phyloP scores from a whole-genome alignment of 1,140 invertebrate genomes.

The Zaprionus kolodkinae region DNA sequence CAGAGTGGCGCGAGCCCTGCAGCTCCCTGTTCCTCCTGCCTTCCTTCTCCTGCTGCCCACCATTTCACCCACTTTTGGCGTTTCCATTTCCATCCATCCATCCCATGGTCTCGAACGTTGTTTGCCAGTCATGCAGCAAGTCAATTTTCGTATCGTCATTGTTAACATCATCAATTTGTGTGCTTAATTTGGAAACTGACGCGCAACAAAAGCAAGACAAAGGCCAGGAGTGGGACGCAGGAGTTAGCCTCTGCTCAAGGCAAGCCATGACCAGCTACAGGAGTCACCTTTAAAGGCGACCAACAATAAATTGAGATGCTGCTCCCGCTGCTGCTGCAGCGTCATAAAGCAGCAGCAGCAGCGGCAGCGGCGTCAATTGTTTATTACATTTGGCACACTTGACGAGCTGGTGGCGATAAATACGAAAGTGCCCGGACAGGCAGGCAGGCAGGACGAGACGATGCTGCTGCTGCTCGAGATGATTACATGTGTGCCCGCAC shows the following conservation, averaged over 20 bases:
- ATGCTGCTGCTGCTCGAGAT: not conserved
- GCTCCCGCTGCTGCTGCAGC: constrained; percentile 58
- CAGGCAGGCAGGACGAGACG: constrained; percentile 16
- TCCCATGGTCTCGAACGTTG: constrained; percentile 51
- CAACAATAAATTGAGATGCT: constrained; percentile 76
- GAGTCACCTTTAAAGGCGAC: constrained; percentile 64
- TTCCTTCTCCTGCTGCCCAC: not conserved
- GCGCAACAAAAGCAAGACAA: constrained; percentile 70
- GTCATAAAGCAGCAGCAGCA: constrained; percentile 67
- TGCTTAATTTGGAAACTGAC: constrained; percentile 82
- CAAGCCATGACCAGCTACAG: constrained; percentile 20
- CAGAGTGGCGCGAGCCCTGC: not conserved
- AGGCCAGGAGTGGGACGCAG: constrained; percentile 11
- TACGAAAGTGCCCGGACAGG: constrained; percentile 51
- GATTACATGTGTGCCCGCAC: constrained; percentile 3
- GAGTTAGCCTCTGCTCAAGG: not conserved
- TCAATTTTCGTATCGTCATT: constrained; percentile 78
- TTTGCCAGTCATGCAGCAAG: constrained; percentile 73
- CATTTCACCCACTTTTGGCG: not conserved
- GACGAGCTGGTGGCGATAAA: constrained; percentile 71
- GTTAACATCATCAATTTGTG: constrained; percentile 83
- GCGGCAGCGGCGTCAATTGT: constrained; percentile 67
- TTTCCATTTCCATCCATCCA: constrained; percentile 1
- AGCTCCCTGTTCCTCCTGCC: not conserved
- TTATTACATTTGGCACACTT: constrained; percentile 80